phyloP scores from a whole-genome alignment of 2,797 vertebrate genomes.

The Karalla daura region DNA sequence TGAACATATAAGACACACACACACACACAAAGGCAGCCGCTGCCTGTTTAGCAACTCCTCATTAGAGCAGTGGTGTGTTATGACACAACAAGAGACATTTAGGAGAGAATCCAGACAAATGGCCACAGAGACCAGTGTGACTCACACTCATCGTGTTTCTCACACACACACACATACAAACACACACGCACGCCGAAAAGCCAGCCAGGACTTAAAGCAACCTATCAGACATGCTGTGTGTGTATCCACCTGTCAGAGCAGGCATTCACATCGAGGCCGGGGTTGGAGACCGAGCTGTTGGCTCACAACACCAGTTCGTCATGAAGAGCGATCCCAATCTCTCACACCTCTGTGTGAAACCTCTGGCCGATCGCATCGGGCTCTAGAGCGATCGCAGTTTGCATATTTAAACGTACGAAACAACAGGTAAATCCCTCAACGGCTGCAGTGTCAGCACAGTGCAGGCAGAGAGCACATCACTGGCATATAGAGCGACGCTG shows the following conservation, averaged over 20 bases:
- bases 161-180: not conserved
- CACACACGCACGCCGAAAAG: not conserved
- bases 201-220: not conserved
- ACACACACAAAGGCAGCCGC: not conserved
- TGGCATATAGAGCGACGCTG: not conserved
- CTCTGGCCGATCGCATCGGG: not conserved
- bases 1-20: not conserved
- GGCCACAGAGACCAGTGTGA: not conserved
- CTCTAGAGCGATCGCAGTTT: not conserved
- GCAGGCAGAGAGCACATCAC: not conserved
- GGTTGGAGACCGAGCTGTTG: too few relatives aligned
- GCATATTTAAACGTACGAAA: not conserved
- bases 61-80: constrained; percentile 12
- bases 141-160: too few relatives aligned
- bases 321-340: too few relatives aligned
- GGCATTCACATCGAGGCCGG: not conserved
- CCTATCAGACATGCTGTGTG: not conserved
- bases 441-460: too few relatives aligned
- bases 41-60: not conserved
- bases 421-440: too few relatives aligned
- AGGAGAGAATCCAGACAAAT: not conserved
- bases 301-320: too few relatives aligned
- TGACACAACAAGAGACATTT: constrained; percentile 12
- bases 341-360: too few relatives aligned
- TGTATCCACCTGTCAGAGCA: not conserved